phyloP scores from a whole-genome alignment of 2,888 invertebrate genomes.

The Eupithecia abbreviata region DNA sequence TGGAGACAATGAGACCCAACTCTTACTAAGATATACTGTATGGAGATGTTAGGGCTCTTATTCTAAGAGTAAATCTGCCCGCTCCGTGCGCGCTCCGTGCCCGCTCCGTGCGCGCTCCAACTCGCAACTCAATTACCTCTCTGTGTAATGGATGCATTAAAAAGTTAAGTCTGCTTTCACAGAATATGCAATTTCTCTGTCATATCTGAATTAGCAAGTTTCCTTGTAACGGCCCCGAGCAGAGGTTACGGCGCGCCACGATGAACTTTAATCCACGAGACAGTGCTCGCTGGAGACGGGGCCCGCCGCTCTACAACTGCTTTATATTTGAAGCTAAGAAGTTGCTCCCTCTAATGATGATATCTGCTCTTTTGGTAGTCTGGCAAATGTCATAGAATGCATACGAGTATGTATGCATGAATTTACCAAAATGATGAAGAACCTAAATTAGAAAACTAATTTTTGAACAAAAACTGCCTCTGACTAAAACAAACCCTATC shows the following conservation, averaged over 20 bases:
- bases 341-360: not conserved
- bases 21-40: too few relatives aligned
- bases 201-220: not conserved
- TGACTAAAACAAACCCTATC: not conserved
- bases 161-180: slow-evolving; percentile 1
- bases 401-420: not conserved
- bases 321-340: not conserved
- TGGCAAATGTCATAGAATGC: not conserved
- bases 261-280: not conserved
- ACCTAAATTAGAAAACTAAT: not conserved
- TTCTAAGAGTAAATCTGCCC: too few relatives aligned
- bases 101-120: not conserved
- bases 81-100: not conserved
- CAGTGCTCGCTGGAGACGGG: not conserved
- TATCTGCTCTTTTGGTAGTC: not conserved
- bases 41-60: too few relatives aligned
- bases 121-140: not conserved
- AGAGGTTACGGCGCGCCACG: not conserved
- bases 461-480: not conserved
- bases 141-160: slow-evolving; percentile 3
- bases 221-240: not conserved
- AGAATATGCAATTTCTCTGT: slow-evolving; percentile 5
- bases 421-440: not conserved
- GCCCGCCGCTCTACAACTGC: not conserved
- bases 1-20: too few relatives aligned